Percentiles rank a stretch among this genome's conserved stretches.
Conservation (phyloP, 2,113 vertebrate species). For the Gymnorhina tibicen region DNA sequence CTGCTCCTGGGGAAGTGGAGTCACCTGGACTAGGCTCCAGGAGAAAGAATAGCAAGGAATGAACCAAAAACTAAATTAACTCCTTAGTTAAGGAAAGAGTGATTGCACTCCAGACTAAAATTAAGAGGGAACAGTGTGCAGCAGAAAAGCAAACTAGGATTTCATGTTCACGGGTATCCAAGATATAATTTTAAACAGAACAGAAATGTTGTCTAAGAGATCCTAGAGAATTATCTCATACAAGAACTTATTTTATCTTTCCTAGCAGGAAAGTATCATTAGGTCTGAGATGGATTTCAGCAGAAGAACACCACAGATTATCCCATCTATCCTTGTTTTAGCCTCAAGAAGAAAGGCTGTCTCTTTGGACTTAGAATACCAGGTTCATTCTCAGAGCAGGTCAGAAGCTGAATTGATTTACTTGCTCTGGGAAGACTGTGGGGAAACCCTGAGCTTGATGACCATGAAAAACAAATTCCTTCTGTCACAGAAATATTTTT, state of each 20-base stretch:
- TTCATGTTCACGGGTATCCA: neutral
- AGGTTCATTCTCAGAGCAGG: neutral
- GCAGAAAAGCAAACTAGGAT: neutral
- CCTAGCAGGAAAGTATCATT: neutral
- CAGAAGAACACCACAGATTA: neutral
- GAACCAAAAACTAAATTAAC: neutral
- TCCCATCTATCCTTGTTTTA: neutral
- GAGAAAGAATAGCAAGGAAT: neutral
- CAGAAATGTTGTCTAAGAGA: neutral
- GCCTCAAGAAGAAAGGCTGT: neutral
- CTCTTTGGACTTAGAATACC: neutral
- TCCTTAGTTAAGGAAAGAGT: neutral
- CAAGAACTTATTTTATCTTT: constrained; percentile 19
- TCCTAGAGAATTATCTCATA: neutral
- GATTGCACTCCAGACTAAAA: neutral
- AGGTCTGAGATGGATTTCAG: constrained; percentile 10
- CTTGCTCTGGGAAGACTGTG: neutral
- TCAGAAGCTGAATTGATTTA: neutral
- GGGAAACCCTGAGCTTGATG: neutral
- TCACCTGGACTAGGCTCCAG: neutral
- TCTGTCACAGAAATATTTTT: neutral
- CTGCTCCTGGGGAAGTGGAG: neutral
- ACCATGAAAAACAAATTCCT: neutral
- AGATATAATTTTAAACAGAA: neutral
- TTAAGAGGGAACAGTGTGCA: neutral